A percentile compares a stretch with the other conserved stretches of the same genome.
Conservation (phyloP, 2,888 invertebrate genomes). For the Tetragnatha montana region DNA sequence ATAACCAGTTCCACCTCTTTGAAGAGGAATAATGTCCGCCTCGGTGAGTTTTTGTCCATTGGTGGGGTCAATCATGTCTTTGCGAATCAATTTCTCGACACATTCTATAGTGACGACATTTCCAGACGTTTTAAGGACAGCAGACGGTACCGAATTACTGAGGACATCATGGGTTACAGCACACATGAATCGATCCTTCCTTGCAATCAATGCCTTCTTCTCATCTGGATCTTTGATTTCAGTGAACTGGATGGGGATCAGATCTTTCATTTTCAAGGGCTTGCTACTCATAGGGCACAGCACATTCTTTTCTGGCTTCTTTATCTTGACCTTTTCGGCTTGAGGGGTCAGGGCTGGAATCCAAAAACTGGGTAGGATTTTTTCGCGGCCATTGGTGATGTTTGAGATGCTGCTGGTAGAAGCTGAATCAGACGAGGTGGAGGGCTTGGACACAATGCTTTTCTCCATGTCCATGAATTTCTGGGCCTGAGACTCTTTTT, state of each 20-base stretch:
- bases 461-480: conserved; percentile 90
- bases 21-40: conserved; percentile 92
- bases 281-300: conserved; percentile 90
- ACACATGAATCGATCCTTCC: conserved; percentile 96
- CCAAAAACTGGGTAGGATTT: conserved; percentile 96
- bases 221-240: conserved; percentile 90
- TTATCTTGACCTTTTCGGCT: conserved; percentile 83
- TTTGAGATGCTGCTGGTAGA: conserved; percentile 84
- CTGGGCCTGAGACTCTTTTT: conserved; percentile 84
- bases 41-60: conserved; percentile 89
- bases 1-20: conserved; percentile 98
- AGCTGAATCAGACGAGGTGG: conserved; percentile 30
- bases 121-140: conserved; percentile 91
- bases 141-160: conserved; percentile 95
- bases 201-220: conserved; percentile 89
- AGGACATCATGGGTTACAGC: conserved; percentile 97
- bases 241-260: conserved; percentile 95
- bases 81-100: conserved; percentile 95
- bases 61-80: conserved; percentile 96
- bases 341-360: conserved; percentile 94
- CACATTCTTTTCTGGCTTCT: conserved; percentile 87
- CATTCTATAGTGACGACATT: conserved; percentile 97
- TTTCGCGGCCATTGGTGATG: conserved; percentile 86
- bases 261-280: conserved; percentile 91
- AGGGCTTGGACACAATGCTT: conserved; percentile 75